Conservation (phyloP, 2,888 invertebrate species). For the Drosophila mayaguana region DNA sequence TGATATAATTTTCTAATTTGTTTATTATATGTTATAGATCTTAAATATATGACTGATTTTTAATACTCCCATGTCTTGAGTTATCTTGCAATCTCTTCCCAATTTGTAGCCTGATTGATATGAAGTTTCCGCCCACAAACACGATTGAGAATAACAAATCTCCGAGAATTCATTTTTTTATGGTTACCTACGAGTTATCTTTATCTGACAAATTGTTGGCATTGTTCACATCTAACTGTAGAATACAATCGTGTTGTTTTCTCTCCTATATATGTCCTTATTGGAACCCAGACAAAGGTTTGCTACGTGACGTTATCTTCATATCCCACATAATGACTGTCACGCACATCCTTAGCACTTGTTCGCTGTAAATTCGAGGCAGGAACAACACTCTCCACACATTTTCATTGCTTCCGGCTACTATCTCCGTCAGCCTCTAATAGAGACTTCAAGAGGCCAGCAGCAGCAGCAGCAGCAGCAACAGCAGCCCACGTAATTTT, state of each 20-base stretch:
- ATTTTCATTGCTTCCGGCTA: slow-evolving; percentile 51
- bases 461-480: neutral
- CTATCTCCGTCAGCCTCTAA: slow-evolving; percentile 38
- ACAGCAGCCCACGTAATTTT: slow-evolving; percentile 36
- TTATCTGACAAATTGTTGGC: slow-evolving; percentile 31
- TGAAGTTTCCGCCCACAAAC: slow-evolving; percentile 17
- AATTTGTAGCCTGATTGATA: slow-evolving; percentile 24
- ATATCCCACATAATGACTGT: slow-evolving; percentile 43
- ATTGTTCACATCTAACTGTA: slow-evolving; percentile 21
- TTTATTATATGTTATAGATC: neutral
- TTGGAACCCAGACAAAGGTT: slow-evolving; percentile 13
- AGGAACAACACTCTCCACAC: slow-evolving; percentile 68
- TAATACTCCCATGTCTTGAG: neutral
- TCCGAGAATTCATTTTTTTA: slow-evolving; percentile 11
- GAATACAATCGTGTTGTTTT: neutral
- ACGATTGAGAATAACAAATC: neutral
- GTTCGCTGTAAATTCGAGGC: slow-evolving; percentile 44
- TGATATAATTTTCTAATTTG: neutral
- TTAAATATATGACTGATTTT: neutral
- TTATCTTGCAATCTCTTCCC: neutral
- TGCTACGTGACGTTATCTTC: slow-evolving; percentile 48
- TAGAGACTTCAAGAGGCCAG: slow-evolving; percentile 50
- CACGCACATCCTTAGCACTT: slow-evolving; percentile 79
- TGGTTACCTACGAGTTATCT: slow-evolving; percentile 12
- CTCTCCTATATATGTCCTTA: neutral